Conservation (phyloP, 2,888 invertebrate species). For the Lutraria lutraria region DNA sequence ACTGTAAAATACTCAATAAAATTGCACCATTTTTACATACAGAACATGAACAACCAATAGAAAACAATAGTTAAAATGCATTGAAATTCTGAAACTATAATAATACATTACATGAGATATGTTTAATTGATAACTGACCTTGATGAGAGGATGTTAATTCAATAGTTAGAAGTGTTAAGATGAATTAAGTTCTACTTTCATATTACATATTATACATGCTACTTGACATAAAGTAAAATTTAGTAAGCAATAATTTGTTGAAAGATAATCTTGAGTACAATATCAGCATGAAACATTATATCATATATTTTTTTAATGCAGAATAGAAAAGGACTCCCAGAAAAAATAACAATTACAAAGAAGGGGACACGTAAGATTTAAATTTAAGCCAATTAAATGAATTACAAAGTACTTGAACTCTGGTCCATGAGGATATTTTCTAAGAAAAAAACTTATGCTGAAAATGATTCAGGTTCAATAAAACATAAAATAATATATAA, state of each 20-base stretch:
- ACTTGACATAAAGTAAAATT: background rate
- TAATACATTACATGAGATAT: background rate
- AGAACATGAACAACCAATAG: background rate
- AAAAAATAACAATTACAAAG: too few relatives aligned
- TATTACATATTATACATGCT: background rate
- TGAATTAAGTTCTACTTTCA: background rate
- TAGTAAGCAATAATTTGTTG: too few relatives aligned
- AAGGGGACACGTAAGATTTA: too few relatives aligned
- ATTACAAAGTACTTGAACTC: background rate
- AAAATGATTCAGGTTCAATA: background rate
- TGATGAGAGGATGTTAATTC: background rate
- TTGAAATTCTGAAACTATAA: background rate
- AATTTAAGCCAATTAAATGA: background rate
- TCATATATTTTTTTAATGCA: background rate
- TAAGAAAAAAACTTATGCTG: background rate
- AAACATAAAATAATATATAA: background rate
- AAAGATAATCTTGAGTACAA: background rate
- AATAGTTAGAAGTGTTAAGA: background rate
- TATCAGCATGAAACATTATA: background rate
- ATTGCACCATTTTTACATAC: too few relatives aligned
- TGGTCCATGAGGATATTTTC: background rate
- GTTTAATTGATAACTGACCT: background rate
- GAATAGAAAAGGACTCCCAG: background rate
- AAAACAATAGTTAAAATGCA: background rate
- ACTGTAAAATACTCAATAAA: too few relatives aligned